Percentiles rank a stretch among this genome's conserved stretches.
Conservation (phyloP, 1,140 invertebrate genomes). For the Euura lappo region DNA sequence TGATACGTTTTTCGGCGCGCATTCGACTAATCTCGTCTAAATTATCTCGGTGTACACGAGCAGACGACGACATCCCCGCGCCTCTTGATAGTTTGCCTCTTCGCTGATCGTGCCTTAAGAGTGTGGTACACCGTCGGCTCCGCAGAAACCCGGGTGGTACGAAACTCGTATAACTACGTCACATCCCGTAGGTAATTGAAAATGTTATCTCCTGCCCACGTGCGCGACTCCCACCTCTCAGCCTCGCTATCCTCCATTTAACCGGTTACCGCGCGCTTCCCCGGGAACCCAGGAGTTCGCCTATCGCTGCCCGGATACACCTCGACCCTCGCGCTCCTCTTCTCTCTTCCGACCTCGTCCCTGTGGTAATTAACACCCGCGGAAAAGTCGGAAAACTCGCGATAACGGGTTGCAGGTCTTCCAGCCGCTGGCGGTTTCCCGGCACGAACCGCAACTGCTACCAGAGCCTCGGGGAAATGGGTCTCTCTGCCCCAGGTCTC, state of each 20-base stretch:
- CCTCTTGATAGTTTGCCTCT: slow-evolving; percentile 23
- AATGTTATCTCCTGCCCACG: slow-evolving; percentile 58
- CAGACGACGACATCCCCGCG: slow-evolving; percentile 25
- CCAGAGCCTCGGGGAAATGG: too few species aligned
- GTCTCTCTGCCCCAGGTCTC: too few species aligned
- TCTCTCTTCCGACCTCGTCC: slow-evolving; percentile 19
- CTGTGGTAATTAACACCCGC: slow-evolving; percentile 9
- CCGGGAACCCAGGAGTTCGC: too few species aligned
- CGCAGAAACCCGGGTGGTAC: slow-evolving; percentile 27
- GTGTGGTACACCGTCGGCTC: slow-evolving; percentile 8
- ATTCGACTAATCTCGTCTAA: slow-evolving; percentile 41
- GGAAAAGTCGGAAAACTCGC: background rate
- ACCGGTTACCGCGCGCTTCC: background rate
- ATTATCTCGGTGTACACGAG: slow-evolving; percentile 44
- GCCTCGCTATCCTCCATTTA: background rate
- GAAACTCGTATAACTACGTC: slow-evolving; percentile 60
- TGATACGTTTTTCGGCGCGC: too few species aligned
- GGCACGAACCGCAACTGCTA: too few species aligned
- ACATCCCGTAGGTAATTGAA: slow-evolving; percentile 62
- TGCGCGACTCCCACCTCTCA: slow-evolving; percentile 26
- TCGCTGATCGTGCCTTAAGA: slow-evolving; percentile 19
- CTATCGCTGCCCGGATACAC: background rate
- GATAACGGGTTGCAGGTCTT: background rate
- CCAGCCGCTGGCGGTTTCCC: too few species aligned
- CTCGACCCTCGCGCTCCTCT: slow-evolving; percentile 16